Evolutionary conservation across 1,140 invertebrate genomes (phyloP).

Genomic region (Camponotus floridanus): DNA sequence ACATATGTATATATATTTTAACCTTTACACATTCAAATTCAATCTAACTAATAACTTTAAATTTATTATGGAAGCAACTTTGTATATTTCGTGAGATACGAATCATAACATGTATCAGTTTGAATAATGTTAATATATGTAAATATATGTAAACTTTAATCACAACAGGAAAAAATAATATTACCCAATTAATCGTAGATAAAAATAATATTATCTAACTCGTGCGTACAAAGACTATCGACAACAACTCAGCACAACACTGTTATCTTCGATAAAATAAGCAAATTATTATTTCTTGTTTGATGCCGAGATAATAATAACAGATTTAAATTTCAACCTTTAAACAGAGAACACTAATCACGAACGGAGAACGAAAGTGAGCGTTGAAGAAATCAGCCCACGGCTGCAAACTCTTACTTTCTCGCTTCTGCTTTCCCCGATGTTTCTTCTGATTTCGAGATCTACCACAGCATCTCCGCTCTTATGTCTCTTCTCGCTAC

Average conservation of each 20-base stretch:
- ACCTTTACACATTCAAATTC: neutral
- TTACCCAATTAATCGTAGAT: neutral
- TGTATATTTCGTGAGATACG: neutral
- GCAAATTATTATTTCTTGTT: neutral
- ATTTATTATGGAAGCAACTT: neutral
- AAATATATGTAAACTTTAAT: neutral
- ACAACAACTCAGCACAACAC: neutral
- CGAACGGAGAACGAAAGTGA: constrained; percentile 75
- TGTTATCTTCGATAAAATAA: neutral
- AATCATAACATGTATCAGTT: neutral
- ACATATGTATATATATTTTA: neutral
- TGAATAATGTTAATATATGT: too few species aligned
- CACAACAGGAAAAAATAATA: neutral
- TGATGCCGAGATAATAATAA: neutral
- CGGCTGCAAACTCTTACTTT: constrained; percentile 80
- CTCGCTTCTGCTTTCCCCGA: constrained; percentile 80
- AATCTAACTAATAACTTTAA: neutral
- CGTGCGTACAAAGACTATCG: neutral
- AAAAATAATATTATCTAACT: too few species aligned
- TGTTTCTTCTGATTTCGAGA: constrained; percentile 65
- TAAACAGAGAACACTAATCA: neutral
- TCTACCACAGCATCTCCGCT: constrained; percentile 26
- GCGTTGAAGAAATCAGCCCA: constrained; percentile 75
- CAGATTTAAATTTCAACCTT: neutral
- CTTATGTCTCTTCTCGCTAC: neutral